phyloP scores from a whole-genome alignment of 1,140 invertebrate genomes.

The Drosophila funebris region DNA sequence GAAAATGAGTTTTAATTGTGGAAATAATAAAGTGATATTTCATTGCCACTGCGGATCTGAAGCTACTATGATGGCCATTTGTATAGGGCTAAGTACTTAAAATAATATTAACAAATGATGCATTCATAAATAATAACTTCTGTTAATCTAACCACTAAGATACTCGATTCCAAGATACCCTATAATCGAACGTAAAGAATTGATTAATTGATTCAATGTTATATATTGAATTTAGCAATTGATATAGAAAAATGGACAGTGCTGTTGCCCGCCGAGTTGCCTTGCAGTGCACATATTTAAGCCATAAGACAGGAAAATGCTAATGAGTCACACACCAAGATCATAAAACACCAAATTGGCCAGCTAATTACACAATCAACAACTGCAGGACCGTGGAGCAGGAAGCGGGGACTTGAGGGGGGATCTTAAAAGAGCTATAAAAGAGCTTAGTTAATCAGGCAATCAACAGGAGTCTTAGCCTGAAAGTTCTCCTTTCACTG shows the following conservation, averaged over 20 bases:
- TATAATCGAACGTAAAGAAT: too few relatives aligned
- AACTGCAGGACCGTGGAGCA: neutral
- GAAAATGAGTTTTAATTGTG: constrained; percentile 24
- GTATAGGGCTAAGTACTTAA: neutral
- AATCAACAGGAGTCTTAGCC: neutral
- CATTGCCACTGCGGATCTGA: neutral
- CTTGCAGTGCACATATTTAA: neutral
- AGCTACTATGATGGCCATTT: neutral
- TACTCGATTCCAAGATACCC: too few relatives aligned
- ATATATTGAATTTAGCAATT: neutral
- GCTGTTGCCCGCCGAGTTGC: neutral
- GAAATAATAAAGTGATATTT: constrained; percentile 21
- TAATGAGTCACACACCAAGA: constrained; percentile 24
- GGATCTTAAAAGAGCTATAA: neutral
- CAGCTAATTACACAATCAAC: constrained; percentile 14
- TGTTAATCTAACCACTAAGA: too few relatives aligned
- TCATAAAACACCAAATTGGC: constrained; percentile 7
- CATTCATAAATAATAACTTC: too few relatives aligned
- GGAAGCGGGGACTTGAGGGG: neutral
- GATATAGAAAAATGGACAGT: neutral
- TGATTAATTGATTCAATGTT: too few relatives aligned
- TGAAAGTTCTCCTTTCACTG: neutral
- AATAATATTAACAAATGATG: too few relatives aligned
- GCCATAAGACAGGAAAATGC: constrained; percentile 18
- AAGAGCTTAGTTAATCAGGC: neutral